A percentile compares a stretch with the other conserved stretches of the same genome.
These are phyloP conservation scores for Callosobruchus maculatus DNA, from an alignment of 2,888 invertebrate genomes.

Conservation along the genomic window DNA sequence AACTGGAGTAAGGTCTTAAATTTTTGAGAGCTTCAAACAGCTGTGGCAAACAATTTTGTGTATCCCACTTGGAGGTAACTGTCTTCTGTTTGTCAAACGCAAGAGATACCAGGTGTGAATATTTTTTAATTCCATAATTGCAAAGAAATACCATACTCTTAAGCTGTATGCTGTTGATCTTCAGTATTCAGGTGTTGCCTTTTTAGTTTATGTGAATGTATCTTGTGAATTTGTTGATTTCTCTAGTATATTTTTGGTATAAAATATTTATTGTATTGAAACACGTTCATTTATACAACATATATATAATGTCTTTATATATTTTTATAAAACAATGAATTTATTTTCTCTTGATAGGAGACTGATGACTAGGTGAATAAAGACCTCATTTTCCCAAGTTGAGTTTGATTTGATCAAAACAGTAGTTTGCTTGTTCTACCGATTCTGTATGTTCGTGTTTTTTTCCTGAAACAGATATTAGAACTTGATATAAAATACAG, in stretches of 20 bases:
- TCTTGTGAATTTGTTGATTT: not conserved
- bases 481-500: not conserved
- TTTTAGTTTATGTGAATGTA: not conserved
- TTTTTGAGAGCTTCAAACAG: too few relatives aligned
- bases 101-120: too few relatives aligned
- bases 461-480: slow-evolving; percentile 49
- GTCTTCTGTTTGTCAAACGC: too few relatives aligned
- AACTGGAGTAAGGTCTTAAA: too few relatives aligned
- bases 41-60: too few relatives aligned
- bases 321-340: not conserved
- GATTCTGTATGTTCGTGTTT: slow-evolving; percentile 63
- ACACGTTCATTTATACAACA: not conserved
- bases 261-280: not conserved
- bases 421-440: slow-evolving; percentile 70
- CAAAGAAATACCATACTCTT: too few relatives aligned
- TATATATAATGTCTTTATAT: not conserved
- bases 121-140: too few relatives aligned
- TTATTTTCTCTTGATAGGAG: not conserved
- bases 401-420: slow-evolving; percentile 69
- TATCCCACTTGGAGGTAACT: too few relatives aligned
- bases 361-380: not conserved
- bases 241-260: not conserved
- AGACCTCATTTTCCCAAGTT: slow-evolving; percentile 29
- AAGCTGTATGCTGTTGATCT: not conserved
- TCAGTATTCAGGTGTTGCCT: not conserved